Conservation (phyloP, 2,797 vertebrate genomes). For the Lepidocolaptes lacrymiger region DNA sequence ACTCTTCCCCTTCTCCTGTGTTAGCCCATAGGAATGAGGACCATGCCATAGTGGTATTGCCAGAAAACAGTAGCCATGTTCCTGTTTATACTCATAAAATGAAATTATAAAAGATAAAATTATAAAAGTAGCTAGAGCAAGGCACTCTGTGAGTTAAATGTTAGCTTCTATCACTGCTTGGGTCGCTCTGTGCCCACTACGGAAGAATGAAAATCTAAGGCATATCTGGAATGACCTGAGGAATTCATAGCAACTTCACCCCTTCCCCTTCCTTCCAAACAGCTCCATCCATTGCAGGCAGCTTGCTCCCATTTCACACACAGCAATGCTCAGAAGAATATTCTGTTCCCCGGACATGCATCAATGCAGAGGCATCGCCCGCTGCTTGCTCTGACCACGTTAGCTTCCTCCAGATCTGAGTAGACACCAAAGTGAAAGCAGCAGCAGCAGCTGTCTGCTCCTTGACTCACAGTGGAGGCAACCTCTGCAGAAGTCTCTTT, state of each 20-base stretch:
- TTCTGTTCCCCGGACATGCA: background rate
- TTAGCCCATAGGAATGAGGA: background rate
- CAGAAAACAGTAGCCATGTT: background rate
- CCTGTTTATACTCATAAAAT: background rate
- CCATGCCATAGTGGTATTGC: background rate
- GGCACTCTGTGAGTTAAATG: background rate
- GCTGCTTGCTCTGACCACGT: rapidly evolving
- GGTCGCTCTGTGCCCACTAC: background rate
- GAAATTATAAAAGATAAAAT: background rate
- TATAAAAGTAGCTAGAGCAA: background rate
- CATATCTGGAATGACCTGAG: background rate
- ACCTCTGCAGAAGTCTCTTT: background rate
- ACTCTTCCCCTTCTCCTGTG: background rate
- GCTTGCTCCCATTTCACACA: background rate
- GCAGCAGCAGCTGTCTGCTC: background rate
- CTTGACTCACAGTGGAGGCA: background rate
- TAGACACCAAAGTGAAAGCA: background rate
- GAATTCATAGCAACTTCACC: background rate
- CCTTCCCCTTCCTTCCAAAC: background rate
- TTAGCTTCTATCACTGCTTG: background rate
- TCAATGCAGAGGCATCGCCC: rapidly evolving
- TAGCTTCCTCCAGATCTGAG: background rate
- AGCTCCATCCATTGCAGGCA: background rate
- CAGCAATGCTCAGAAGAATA: background rate
- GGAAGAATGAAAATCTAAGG: background rate